phyloP scores from a whole-genome alignment of 1,140 invertebrate species.

The Drosophila santomea region DNA sequence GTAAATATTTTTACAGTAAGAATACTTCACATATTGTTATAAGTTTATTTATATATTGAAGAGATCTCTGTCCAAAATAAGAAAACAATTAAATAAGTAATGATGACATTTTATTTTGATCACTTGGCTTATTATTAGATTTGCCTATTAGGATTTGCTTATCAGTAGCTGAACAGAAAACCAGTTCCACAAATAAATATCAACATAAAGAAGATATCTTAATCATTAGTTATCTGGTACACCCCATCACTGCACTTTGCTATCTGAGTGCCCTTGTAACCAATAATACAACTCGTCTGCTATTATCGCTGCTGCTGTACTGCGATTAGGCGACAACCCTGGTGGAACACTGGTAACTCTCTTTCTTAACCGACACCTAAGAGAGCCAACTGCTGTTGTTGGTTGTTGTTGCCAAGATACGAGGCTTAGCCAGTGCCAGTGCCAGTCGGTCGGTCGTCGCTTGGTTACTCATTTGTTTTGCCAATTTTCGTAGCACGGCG shows the following conservation, averaged over 20 bases:
- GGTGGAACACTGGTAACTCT: slow-evolving; percentile 6
- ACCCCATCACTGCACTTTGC: slow-evolving; percentile 22
- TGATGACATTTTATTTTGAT: not conserved
- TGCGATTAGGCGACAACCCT: slow-evolving; percentile 40
- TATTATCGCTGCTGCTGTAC: slow-evolving; percentile 7
- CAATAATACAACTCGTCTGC: slow-evolving; percentile 7
- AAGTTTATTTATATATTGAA: no score
- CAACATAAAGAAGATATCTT: slow-evolving; percentile 2
- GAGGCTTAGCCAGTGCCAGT: slow-evolving; percentile 43
- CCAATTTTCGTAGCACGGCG: slow-evolving; percentile 73
- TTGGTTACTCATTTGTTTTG: slow-evolving; percentile 83
- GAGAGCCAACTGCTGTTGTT: slow-evolving; percentile 30
- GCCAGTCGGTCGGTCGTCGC: slow-evolving; percentile 40
- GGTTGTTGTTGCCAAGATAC: slow-evolving; percentile 74
- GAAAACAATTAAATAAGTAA: no score
- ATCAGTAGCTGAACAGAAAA: not conserved
- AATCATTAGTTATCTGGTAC: slow-evolving; percentile 10
- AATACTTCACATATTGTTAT: no score
- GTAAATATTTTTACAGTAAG: no score
- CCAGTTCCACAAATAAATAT: not conserved
- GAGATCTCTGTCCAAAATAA: no score
- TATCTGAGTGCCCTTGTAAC: slow-evolving; percentile 36
- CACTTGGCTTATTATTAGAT: not conserved
- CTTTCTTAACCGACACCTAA: slow-evolving; percentile 18
- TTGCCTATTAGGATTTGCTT: not conserved